phyloP scores from a whole-genome alignment of 35 echinoderm and acorn worm genomes.

The Anneissia japonica region DNA sequence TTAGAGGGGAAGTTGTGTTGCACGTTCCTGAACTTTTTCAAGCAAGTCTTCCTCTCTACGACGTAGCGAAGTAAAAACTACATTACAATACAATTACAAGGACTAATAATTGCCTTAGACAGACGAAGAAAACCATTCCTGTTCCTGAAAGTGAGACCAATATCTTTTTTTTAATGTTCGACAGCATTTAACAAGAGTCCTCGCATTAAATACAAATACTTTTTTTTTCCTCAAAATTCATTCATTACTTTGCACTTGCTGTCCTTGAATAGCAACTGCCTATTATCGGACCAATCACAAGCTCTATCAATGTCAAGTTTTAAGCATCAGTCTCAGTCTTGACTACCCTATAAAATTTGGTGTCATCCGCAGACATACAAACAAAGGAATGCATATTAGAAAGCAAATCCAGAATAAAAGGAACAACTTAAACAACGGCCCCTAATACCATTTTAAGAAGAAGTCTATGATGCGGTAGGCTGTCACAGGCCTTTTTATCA shows the following conservation, averaged over 20 bases:
- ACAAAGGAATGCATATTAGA: no score
- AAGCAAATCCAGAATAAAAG: conserved; percentile 7
- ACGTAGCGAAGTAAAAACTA: no score
- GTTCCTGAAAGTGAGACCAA: neutral
- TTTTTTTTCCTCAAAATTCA: neutral
- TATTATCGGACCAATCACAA: neutral
- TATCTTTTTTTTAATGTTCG: neutral
- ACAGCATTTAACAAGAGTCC: neutral
- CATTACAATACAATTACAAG: no score
- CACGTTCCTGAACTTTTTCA: no score
- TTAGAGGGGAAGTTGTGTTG: no score
- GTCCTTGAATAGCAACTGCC: neutral
- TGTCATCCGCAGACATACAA: no score
- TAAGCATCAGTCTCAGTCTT: no score
- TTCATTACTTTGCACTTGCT: neutral
- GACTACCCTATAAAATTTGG: no score
- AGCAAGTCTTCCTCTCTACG: no score
- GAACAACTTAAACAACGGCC: neutral
- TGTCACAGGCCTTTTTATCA: conserved; percentile 23
- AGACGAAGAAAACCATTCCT: no score
- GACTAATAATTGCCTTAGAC: no score
- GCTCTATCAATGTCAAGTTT: no score
- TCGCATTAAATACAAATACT: neutral
- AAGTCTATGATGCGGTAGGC: conserved; percentile 7
- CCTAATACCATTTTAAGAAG: conserved; percentile 9